These are phyloP conservation scores for Pheucticus melanocephalus DNA, from an alignment of 2,113 vertebrate species.

Conservation along the genomic window DNA sequence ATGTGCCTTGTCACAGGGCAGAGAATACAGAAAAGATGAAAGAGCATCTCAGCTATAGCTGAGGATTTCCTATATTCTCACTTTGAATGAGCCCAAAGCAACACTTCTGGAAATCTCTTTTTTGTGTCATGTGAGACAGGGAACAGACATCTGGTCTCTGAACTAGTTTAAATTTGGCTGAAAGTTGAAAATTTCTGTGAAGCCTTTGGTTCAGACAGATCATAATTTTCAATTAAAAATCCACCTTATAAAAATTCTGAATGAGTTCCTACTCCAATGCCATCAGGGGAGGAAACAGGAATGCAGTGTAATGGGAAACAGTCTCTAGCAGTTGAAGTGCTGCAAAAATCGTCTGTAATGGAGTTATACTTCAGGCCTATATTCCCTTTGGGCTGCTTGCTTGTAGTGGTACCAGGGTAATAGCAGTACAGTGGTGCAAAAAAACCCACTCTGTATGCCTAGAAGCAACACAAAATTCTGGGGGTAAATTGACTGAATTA, in stretches of 20 bases:
- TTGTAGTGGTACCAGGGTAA: not conserved
- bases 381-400: not conserved
- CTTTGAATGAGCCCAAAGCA: not conserved
- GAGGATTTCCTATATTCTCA: not conserved
- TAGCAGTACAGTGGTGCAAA: not conserved
- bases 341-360: not conserved
- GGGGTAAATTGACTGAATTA: not conserved
- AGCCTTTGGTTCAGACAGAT: not conserved
- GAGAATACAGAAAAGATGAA: not conserved
- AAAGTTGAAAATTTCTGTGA: not conserved
- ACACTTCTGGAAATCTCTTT: not conserved
- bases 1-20: not conserved
- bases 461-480: not conserved
- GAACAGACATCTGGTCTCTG: not conserved
- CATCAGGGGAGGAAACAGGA: not conserved
- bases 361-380: not conserved
- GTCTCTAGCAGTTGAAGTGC: not conserved
- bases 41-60: not conserved
- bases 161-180: not conserved
- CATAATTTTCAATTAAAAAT: not conserved
- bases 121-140: not conserved
- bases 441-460: not conserved
- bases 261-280: not conserved
- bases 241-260: not conserved
- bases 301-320: not conserved